These are phyloP conservation scores for Petrosia ficiformis DNA, from an alignment of 37 sponge, comb jelly and placozoan genomes.

Conservation along the genomic window DNA sequence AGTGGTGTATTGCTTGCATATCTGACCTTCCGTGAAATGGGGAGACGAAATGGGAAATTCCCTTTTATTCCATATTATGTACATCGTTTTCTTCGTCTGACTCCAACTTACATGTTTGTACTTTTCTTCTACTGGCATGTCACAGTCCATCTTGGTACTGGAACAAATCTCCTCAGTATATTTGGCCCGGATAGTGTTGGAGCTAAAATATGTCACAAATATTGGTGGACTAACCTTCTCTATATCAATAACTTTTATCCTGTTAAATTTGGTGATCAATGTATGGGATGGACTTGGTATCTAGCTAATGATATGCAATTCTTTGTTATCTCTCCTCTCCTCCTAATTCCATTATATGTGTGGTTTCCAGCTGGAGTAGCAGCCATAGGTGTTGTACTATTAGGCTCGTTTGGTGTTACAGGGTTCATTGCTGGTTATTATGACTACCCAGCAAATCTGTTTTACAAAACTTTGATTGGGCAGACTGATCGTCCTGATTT, in stretches of 20 bases:
- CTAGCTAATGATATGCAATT: conserved; percentile 70
- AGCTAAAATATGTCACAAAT: conserved; percentile 16
- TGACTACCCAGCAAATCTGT: background rate
- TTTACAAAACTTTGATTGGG: background rate
- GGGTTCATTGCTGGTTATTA: conserved; percentile 31
- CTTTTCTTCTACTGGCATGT: conserved; percentile 46
- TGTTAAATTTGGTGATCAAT: conserved; percentile 6
- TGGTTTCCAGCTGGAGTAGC: conserved; percentile 13
- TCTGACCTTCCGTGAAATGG: conserved; percentile 60
- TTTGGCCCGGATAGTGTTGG: background rate
- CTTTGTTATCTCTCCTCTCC: conserved; percentile 46
- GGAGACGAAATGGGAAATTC: conserved; percentile 35
- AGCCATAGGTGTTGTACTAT: background rate
- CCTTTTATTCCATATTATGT: conserved; percentile 54
- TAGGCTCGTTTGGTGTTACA: background rate
- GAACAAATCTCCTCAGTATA: background rate
- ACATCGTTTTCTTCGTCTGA: conserved; percentile 62
- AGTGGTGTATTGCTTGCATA: conserved; percentile 68
- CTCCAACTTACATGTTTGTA: conserved; percentile 52
- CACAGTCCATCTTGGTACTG: conserved; percentile 7
- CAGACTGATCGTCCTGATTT: background rate
- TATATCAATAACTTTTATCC: conserved; percentile 78
- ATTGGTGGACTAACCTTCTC: conserved; percentile 71
- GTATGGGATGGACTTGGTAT: conserved; percentile 65
- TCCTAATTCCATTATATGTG: conserved; percentile 38